A percentile compares a stretch with the other conserved stretches of the same genome.
phyloP scores from a whole-genome alignment of 2,888 invertebrate species.

The Mesochorus sp. region DNA sequence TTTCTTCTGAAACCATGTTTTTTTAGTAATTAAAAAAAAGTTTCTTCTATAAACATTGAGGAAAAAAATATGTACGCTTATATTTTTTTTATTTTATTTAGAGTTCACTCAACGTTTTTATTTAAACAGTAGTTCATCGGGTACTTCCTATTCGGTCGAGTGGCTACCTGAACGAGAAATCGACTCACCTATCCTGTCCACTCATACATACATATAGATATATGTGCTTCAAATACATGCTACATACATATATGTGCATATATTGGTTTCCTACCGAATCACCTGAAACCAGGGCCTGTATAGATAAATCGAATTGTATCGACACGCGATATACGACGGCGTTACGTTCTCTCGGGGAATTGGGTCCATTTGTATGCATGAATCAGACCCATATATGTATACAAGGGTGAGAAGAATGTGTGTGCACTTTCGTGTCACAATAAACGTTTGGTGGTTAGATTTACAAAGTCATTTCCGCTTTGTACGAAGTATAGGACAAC shows the following conservation, averaged over 20 bases:
- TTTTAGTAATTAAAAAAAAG: no score
- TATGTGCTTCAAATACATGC: no score
- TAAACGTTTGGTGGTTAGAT: conserved; percentile 41
- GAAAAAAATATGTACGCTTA: no score
- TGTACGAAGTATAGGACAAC: not conserved
- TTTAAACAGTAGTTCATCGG: no score
- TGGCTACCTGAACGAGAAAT: no score
- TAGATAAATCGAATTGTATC: conserved; percentile 52
- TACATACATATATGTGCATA: not conserved
- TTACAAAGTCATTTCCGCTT: not conserved
- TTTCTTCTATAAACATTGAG: no score
- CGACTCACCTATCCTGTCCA: no score
- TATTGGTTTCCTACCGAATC: conserved; percentile 46
- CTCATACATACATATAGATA: no score
- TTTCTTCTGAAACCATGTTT: no score
- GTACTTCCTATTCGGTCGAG: no score
- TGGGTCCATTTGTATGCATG: conserved; percentile 56
- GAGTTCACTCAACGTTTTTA: no score
- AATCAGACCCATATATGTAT: conserved; percentile 19
- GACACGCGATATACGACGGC: conserved; percentile 17
- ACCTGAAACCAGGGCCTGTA: conserved; percentile 17
- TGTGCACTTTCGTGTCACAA: conserved; percentile 18
- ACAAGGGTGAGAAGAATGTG: not conserved
- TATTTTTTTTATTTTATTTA: no score
- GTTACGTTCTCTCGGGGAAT: conserved; percentile 43